Conservation (phyloP, 2,888 invertebrate species). For the Oscheius sp. region DNA sequence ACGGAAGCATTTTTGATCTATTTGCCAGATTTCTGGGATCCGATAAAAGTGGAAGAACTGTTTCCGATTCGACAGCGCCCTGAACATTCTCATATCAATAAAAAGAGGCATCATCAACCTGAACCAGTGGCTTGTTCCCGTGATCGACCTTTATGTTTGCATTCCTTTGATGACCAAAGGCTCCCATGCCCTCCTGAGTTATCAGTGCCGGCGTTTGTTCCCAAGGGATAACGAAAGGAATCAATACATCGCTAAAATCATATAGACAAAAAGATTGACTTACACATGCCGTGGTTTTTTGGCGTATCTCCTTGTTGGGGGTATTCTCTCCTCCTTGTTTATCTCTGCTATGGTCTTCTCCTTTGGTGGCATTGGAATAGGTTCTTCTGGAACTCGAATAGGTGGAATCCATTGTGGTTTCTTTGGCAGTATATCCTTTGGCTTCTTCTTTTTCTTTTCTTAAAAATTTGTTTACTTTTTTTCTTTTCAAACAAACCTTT, state of each 20-base stretch:
- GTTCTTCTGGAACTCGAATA: conserved; percentile 42
- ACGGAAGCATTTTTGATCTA: conserved; percentile 49
- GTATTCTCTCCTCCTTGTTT: conserved; percentile 57
- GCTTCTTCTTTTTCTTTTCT: conserved; percentile 1
- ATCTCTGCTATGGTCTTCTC: conserved; percentile 59
- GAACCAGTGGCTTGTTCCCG: conserved; percentile 43
- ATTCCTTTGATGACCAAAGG: conserved; percentile 56
- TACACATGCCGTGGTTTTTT: conserved; percentile 58
- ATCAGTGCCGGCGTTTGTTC: conserved; percentile 52
- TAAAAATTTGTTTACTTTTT: no score
- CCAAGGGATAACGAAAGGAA: conserved; percentile 63
- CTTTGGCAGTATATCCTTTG: conserved; percentile 17
- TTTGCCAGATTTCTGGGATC: conserved; percentile 50
- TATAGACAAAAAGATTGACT: conserved; percentile 26
- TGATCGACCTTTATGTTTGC: conserved; percentile 48
- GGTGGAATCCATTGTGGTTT: conserved; percentile 60
- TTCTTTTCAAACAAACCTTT: conserved; percentile 41
- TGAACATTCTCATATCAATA: conserved; percentile 29
- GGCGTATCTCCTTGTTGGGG: conserved; percentile 58
- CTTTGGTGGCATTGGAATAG: conserved; percentile 59
- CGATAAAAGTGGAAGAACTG: conserved; percentile 60
- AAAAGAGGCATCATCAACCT: conserved; percentile 20
- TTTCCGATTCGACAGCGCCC: conserved; percentile 63
- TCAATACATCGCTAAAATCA: conserved; percentile 52
- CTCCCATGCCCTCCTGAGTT: conserved; percentile 64